Evolutionary conservation across 2,113 vertebrate genomes (phyloP).

Genomic region (Forbesichthys agassizii): DNA sequence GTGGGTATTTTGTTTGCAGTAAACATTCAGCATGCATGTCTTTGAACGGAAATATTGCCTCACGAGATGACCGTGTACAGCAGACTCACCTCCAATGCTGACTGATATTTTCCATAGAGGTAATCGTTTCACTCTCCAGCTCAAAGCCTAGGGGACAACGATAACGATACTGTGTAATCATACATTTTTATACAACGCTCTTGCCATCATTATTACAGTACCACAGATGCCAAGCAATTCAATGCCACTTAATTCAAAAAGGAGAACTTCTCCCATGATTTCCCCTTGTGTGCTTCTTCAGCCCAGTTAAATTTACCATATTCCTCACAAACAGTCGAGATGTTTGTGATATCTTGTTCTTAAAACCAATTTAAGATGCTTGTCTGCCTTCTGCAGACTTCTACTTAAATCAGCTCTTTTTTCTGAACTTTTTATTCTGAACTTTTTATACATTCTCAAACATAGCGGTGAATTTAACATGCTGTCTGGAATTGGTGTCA

Average conservation of each 20-base stretch:
- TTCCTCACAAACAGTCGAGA: conserved; percentile 31
- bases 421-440: background rate
- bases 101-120: conserved; percentile 29
- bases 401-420: conserved; percentile 6
- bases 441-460: background rate
- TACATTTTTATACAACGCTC: conserved; percentile 50
- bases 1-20: conserved; percentile 19
- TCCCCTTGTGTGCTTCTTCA: conserved; percentile 25
- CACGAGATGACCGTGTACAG: conserved; percentile 34
- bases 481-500: background rate
- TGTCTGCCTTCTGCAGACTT: conserved; percentile 12
- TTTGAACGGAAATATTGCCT: conserved; percentile 43
- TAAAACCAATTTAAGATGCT: conserved; percentile 1
- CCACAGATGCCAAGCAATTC: conserved; percentile 36
- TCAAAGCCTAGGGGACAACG: conserved; percentile 34
- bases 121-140: conserved; percentile 49
- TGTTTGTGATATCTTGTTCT: conserved; percentile 10
- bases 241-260: conserved; percentile 41
- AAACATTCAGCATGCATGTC: conserved; percentile 39
- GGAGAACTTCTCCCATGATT: conserved; percentile 45
- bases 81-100: conserved; percentile 8
- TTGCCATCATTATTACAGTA: conserved; percentile 29
- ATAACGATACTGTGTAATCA: conserved; percentile 59
- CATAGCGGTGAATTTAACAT: background rate
- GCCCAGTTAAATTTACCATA: conserved; percentile 42